phyloP scores from a whole-genome alignment of 2,888 invertebrate genomes.

The Nesidiocoris tenuis region DNA sequence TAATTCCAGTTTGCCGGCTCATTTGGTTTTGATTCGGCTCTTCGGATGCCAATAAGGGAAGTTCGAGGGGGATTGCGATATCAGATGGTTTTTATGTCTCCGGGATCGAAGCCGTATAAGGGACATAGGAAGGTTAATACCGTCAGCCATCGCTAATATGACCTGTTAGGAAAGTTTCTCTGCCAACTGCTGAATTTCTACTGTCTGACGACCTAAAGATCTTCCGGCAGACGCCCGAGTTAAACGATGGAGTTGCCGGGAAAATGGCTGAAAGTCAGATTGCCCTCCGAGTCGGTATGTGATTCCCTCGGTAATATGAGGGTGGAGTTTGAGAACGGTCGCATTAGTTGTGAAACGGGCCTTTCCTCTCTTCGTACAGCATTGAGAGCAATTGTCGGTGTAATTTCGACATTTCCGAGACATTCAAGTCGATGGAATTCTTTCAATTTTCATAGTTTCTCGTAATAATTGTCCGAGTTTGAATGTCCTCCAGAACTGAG shows the following conservation, averaged over 20 bases:
- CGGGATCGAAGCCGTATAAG: conserved; percentile 10
- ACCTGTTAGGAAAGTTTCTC: conserved; percentile 41
- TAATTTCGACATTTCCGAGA: neutral
- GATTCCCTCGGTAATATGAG: neutral
- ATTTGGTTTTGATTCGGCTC: conserved; percentile 38
- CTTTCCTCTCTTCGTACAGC: neutral
- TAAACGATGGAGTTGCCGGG: neutral
- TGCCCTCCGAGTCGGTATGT: neutral
- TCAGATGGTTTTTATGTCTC: conserved; percentile 25
- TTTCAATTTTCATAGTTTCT: too few relatives aligned
- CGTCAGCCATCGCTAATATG: conserved; percentile 37
- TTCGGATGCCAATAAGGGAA: conserved; percentile 33
- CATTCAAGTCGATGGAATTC: too few relatives aligned
- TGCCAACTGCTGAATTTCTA: too few relatives aligned
- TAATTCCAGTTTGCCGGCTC: conserved; percentile 36
- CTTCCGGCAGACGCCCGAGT: neutral
- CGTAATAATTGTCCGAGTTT: too few relatives aligned
- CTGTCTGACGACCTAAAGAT: neutral
- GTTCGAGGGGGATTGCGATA: neutral
- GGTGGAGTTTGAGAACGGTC: neutral
- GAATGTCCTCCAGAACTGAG: too few relatives aligned
- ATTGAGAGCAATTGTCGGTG: neutral
- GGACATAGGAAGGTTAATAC: neutral
- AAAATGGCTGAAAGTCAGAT: neutral
- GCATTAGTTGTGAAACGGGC: neutral